Percentiles rank a stretch among this genome's conserved stretches.
These are phyloP conservation scores for Sinonovacula constricta DNA, from an alignment of 1,140 invertebrate species.

Conservation along the genomic window DNA sequence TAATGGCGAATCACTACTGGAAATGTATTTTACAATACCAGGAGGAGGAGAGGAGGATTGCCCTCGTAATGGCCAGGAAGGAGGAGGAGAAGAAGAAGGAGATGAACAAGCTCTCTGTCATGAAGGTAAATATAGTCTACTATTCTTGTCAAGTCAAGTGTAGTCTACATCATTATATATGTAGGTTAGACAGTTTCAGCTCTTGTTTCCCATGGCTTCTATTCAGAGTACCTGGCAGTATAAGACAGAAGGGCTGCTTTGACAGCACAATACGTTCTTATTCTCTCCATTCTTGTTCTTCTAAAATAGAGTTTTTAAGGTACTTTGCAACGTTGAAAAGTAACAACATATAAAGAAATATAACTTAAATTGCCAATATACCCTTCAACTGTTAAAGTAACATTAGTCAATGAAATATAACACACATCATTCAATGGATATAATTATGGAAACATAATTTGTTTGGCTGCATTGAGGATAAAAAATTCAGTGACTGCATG, in stretches of 20 bases:
- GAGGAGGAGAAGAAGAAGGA: constrained; percentile 77
- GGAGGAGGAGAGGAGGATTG: constrained; percentile 76
- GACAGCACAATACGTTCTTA: background rate
- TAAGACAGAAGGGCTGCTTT: background rate
- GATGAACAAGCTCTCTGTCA: constrained; percentile 70
- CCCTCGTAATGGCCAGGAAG: constrained; percentile 74
- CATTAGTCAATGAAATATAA: too few relatives aligned
- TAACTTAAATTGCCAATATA: too few relatives aligned
- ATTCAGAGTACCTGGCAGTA: background rate
- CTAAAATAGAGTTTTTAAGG: background rate
- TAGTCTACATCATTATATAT: background rate
- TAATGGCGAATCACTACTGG: constrained; percentile 20
- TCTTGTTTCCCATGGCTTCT: background rate
- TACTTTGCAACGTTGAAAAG: too few relatives aligned
- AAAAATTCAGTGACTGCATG: too few relatives aligned
- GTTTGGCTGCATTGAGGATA: too few relatives aligned
- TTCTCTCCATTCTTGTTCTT: background rate
- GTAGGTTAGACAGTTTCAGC: background rate
- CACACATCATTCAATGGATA: too few relatives aligned
- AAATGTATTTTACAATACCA: constrained; percentile 58
- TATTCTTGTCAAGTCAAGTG: background rate
- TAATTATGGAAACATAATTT: too few relatives aligned
- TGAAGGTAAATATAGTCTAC: constrained; percentile 67
- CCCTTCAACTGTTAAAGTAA: too few relatives aligned
- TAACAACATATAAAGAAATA: too few relatives aligned